phyloP scores from a whole-genome alignment of 2,797 vertebrate species.

The Syngnathus acus region DNA sequence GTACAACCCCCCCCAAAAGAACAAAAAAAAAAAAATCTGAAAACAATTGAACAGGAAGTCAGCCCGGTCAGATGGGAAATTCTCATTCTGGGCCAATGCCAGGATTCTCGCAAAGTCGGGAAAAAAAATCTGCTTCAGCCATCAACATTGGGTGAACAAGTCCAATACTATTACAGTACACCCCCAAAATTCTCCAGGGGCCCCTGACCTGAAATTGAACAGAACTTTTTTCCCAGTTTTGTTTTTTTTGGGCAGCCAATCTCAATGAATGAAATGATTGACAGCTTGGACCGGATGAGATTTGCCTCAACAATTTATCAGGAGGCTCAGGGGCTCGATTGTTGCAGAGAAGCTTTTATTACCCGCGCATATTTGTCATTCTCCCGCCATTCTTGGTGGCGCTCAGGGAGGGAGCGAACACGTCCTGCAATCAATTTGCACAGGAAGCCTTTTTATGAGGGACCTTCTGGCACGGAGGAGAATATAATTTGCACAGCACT shows the following conservation, averaged over 20 bases:
- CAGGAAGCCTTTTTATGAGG: too few relatives aligned
- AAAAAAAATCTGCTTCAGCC: too few relatives aligned
- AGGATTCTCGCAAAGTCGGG: too few relatives aligned
- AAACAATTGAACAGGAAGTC: too few relatives aligned
- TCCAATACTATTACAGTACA: too few relatives aligned
- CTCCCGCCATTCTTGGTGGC: slow-evolving; percentile 44
- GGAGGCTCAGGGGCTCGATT: slow-evolving; percentile 1
- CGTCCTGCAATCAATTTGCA: slow-evolving; percentile 43
- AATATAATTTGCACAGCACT: too few relatives aligned
- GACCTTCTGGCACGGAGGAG: too few relatives aligned
- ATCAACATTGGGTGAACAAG: too few relatives aligned
- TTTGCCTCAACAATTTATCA: background rate
- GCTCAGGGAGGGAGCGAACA: slow-evolving; percentile 17
- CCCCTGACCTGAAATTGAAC: background rate
- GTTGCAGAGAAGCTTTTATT: slow-evolving; percentile 4
- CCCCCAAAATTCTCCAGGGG: background rate
- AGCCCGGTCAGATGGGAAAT: too few relatives aligned
- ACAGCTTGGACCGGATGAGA: background rate
- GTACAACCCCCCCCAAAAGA: too few relatives aligned
- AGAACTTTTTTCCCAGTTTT: background rate
- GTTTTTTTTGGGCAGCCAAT: background rate
- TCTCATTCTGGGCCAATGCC: too few relatives aligned
- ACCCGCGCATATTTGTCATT: slow-evolving; percentile 34
- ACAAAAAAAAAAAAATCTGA: too few relatives aligned
- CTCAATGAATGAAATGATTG: background rate